Conservation (phyloP, 1,140 invertebrate genomes). For the Coelopa frigida region DNA sequence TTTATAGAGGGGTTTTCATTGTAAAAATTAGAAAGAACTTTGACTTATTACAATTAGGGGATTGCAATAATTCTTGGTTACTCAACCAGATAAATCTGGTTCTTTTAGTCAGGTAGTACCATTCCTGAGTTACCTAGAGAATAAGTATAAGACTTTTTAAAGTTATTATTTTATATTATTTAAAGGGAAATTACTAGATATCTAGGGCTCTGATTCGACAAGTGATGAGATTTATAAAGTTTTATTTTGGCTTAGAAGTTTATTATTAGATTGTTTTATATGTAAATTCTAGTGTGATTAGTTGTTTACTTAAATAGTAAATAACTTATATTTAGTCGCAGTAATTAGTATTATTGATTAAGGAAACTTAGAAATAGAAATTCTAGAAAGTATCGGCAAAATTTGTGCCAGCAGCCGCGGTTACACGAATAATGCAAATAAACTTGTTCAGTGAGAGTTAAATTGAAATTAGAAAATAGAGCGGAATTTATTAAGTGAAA, state of each 20-base stretch:
- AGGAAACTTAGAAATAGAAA: conserved; percentile 44
- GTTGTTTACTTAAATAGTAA: too few relatives aligned
- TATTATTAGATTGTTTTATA: too few relatives aligned
- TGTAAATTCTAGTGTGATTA: too few relatives aligned
- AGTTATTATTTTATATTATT: conserved; percentile 27
- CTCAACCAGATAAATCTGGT: conserved; percentile 51
- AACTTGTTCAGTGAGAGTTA: conserved; percentile 15
- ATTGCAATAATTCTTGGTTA: too few relatives aligned
- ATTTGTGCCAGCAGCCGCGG: conserved; percentile 35
- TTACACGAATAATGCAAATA: conserved; percentile 29
- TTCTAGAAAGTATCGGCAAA: conserved; percentile 28
- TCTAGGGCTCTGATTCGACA: conserved; percentile 14
- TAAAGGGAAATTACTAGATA: conserved; percentile 1
- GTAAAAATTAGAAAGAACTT: too few relatives aligned
- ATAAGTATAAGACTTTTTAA: conserved; percentile 36
- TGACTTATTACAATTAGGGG: conserved; percentile 41
- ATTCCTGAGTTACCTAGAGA: conserved; percentile 24
- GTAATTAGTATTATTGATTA: too few relatives aligned
- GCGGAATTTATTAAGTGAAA: neutral
- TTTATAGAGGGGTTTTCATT: conserved; percentile 35
- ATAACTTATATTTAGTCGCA: too few relatives aligned
- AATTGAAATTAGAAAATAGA: neutral
- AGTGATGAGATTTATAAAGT: conserved; percentile 42
- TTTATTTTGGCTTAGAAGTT: too few relatives aligned
- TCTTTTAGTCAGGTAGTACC: conserved; percentile 50